A percentile compares a stretch with the other conserved stretches of the same genome.
These are phyloP conservation scores for Drosophila neoperkinsi DNA, from an alignment of 2,888 invertebrate species.

Conservation along the genomic window DNA sequence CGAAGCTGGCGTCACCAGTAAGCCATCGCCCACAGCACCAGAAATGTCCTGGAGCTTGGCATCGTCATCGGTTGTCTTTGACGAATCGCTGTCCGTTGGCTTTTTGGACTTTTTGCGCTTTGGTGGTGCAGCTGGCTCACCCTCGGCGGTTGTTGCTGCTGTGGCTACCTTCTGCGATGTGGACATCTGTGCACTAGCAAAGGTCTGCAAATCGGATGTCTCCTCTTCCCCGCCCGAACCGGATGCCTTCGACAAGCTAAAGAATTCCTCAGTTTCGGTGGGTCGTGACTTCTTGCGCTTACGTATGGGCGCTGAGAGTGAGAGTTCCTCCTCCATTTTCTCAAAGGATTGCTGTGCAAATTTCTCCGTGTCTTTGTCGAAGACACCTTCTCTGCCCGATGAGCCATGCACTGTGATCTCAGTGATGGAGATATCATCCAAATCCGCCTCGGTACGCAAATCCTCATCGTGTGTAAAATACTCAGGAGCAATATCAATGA, in stretches of 20 bases:
- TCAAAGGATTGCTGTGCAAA: slow-evolving; percentile 83
- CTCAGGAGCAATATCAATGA: slow-evolving; percentile 95
- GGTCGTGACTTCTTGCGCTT: slow-evolving; percentile 89
- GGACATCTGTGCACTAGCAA: slow-evolving; percentile 88
- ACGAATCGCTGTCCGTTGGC: slow-evolving; percentile 85
- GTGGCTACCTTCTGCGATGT: slow-evolving; percentile 49
- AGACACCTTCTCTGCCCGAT: slow-evolving; percentile 85
- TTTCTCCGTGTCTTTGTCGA: slow-evolving; percentile 86
- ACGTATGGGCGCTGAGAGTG: slow-evolving; percentile 86
- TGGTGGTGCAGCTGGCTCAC: slow-evolving; percentile 74
- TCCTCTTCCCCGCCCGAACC: slow-evolving; percentile 86
- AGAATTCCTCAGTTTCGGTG: slow-evolving; percentile 88
- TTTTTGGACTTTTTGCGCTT: slow-evolving; percentile 82
- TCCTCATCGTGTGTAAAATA: slow-evolving; percentile 93
- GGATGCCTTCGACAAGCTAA: slow-evolving; percentile 88
- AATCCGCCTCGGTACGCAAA: slow-evolving; percentile 93
- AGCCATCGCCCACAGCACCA: slow-evolving; percentile 87
- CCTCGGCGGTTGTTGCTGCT: slow-evolving; percentile 13
- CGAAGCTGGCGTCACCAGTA: slow-evolving; percentile 73
- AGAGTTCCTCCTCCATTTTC: slow-evolving; percentile 87
- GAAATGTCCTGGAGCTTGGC: slow-evolving; percentile 86
- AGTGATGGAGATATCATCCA: slow-evolving; percentile 93
- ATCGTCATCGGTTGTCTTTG: slow-evolving; percentile 84
- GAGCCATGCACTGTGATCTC: slow-evolving; percentile 89
- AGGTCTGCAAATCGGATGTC: slow-evolving; percentile 89